A percentile compares a stretch with the other conserved stretches of the same genome.
These are phyloP conservation scores for Helicoverpa assulta DNA, from an alignment of 2,888 invertebrate genomes.

Conservation along the genomic window DNA sequence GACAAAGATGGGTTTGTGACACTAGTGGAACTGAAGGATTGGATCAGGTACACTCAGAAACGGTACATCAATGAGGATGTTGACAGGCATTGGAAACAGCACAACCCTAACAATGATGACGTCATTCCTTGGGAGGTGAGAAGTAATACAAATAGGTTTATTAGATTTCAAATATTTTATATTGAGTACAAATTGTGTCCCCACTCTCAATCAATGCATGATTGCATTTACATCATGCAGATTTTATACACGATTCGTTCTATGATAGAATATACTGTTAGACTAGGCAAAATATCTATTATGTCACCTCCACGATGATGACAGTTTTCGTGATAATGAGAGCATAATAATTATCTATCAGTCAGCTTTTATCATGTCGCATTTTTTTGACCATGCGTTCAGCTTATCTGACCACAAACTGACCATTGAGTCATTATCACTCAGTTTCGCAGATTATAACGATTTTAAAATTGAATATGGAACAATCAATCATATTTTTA, in stretches of 20 bases:
- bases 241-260: too few relatives aligned
- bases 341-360: not conserved
- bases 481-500: not conserved
- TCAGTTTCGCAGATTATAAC: not conserved
- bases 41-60: constrained; percentile 98
- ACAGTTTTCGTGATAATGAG: constrained; percentile 15
- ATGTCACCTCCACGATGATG: not conserved
- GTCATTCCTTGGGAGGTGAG: constrained; percentile 94
- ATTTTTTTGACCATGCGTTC: not conserved
- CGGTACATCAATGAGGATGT: constrained; percentile 98
- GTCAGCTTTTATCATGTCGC: constrained; percentile 8
- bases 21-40: constrained; percentile 97
- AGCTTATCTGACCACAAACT: constrained; percentile 4
- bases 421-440: not conserved
- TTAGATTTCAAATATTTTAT: not conserved
- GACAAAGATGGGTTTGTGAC: constrained; percentile 95
- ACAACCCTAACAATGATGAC: constrained; percentile 94
- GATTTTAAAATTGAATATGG: not conserved
- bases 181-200: too few relatives aligned
- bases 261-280: too few relatives aligned
- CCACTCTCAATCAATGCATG: too few relatives aligned
- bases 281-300: not conserved
- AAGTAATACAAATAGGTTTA: not conserved
- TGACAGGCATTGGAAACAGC: constrained; percentile 97
- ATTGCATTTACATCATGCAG: too few relatives aligned